phyloP scores from a whole-genome alignment of 1,140 invertebrate species.

The Drosophila micromelanica region DNA sequence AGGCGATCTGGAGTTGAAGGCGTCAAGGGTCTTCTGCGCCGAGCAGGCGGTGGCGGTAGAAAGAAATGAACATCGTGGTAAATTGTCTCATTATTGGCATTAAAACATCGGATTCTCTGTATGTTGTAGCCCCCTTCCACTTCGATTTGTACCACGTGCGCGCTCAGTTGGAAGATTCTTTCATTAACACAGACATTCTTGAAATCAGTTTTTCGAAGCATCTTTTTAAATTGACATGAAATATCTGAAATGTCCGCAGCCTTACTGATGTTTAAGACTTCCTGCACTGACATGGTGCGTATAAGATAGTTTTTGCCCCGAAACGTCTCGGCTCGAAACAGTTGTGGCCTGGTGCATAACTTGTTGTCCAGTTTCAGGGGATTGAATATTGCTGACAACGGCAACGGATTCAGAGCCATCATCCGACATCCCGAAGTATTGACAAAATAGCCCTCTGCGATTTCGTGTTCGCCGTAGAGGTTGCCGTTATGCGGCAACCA shows the following conservation, averaged over 20 bases:
- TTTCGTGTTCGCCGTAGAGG: background rate
- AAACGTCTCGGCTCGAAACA: background rate
- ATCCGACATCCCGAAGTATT: constrained; percentile 45
- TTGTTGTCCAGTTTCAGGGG: background rate
- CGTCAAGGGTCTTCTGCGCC: background rate
- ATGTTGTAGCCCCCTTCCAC: background rate
- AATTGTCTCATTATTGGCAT: background rate
- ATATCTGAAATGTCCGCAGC: constrained; percentile 5
- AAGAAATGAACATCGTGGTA: constrained; percentile 53
- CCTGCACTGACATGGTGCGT: background rate
- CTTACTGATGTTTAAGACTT: background rate
- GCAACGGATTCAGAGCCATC: constrained; percentile 18
- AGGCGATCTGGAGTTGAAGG: constrained; percentile 64
- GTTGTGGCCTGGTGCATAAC: constrained; percentile 1
- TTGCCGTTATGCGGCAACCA: background rate
- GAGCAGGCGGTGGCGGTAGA: constrained; percentile 10
- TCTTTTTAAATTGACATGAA: background rate
- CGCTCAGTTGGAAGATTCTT: background rate
- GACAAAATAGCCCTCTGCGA: constrained; percentile 32
- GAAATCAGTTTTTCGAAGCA: background rate
- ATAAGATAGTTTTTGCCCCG: constrained; percentile 9
- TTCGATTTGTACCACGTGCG: background rate
- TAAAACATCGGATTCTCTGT: constrained; percentile 8
- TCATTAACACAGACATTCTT: background rate
- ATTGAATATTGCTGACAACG: background rate